Evolutionary conservation across 2,888 invertebrate genomes (phyloP), one percentile per base, ranked within the genome.

Genomic region (Balanococcus diminutus): DNA sequence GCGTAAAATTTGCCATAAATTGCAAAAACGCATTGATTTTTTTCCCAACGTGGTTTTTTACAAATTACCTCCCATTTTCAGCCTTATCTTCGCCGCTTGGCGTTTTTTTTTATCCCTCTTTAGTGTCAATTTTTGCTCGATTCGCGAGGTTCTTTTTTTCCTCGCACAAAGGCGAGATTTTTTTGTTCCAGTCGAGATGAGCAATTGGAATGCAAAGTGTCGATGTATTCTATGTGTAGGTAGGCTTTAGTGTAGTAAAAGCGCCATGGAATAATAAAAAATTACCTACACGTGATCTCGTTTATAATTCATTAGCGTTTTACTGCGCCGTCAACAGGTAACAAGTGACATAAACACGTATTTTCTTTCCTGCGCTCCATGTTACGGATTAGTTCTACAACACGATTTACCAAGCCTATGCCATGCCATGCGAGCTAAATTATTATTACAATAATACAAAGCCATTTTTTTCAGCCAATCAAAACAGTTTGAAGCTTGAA

Each of bases 1-100:
- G 85, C 85, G 85, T 85, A 79, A 85, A 85, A 85, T 85, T 85
- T 51, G 75, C 39, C 85, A 85, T 85, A 85, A 85, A 85, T 79
- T 75, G 46, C 39, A 32, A 31, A 46, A 75, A 79, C 72, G 75
- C 79, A 75, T 85, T 46, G 85, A 85, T 85, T 56, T 28, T 75
- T 22, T 75, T 84, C 39, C n/a, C 46, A 28, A 31, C 85, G n/a
- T 28, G 28, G 75, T 79, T 36, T 28, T 84, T 85, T n/a, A 46
- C 85, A 85, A 85, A 85, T 85, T 85, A 85, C 85, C 79, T 85
- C 42, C 75, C 79, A 85, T 85, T 85, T 79, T 19, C 19, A 36
- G 36, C 75, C 28, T 79, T 79, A 79, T 79, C 75, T 79, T 31
- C 6, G 16, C 0, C 4, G 16, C 31, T 79, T 32, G 8, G 36